Evolutionary conservation across 2,113 vertebrate species (phyloP).

Genomic region (Chiloscyllium plagiosum): DNA sequence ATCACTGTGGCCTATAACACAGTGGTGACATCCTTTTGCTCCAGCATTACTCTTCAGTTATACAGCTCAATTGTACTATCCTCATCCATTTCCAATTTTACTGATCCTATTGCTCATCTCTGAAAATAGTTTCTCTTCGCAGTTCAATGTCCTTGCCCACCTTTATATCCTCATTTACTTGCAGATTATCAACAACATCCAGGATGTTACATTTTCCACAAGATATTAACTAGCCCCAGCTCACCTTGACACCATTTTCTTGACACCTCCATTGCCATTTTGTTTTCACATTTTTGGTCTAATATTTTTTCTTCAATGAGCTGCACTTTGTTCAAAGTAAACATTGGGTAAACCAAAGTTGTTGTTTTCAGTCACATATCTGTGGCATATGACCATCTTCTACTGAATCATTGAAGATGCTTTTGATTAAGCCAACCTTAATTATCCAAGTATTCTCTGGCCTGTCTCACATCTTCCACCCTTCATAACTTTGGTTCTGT

Average conservation of each 20-base stretch:
- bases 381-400: not conserved
- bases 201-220: not conserved
- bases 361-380: not conserved
- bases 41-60: not conserved
- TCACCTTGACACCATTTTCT: not conserved
- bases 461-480: not conserved
- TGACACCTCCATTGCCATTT: not conserved
- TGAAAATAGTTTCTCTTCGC: not conserved
- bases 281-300: not conserved
- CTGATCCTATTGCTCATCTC: not conserved
- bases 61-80: not conserved
- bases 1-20: not conserved
- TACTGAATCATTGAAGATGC: not conserved
- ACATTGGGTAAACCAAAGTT: not conserved
- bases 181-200: not conserved
- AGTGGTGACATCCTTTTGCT: not conserved
- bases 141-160: not conserved
- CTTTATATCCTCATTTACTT: not conserved
- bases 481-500: not conserved
- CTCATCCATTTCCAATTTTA: not conserved
- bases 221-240: not conserved
- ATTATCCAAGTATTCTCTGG: not conserved
- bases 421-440: not conserved
- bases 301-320: not conserved
- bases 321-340: not conserved